Evolutionary conservation across 2,797 vertebrate genomes (phyloP).

Genomic region (Oreonectes daqikongensis): DNA sequence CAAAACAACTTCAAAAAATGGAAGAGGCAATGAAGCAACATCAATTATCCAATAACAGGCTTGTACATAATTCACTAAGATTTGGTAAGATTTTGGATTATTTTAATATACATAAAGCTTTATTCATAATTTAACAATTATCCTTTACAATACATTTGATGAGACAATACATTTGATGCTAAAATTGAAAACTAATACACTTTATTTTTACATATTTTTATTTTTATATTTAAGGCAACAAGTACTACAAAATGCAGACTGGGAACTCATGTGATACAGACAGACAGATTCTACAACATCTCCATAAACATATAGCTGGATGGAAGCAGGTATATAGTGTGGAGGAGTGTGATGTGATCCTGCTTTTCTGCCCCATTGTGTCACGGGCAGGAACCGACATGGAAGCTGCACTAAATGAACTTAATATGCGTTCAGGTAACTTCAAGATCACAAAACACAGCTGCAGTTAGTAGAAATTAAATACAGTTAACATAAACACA

Average conservation of each 20-base stretch:
- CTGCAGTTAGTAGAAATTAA: neutral
- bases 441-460: neutral
- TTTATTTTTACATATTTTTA: neutral
- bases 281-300: neutral
- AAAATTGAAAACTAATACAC: neutral
- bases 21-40: neutral
- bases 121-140: no score
- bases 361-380: constrained; percentile 32
- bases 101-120: no score
- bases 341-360: neutral
- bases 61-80: no score
- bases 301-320: neutral
- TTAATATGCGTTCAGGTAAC: constrained; percentile 13
- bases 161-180: neutral
- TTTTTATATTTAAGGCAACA: constrained; percentile 11
- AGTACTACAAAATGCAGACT: neutral
- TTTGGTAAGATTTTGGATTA: no score
- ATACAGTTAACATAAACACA: neutral
- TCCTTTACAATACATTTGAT: no score
- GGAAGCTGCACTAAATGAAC: constrained; percentile 22
- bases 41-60: no score
- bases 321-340: neutral
- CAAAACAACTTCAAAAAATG: neutral
- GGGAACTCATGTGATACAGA: neutral
- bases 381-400: constrained; percentile 42